phyloP scores from a whole-genome alignment of 2,797 vertebrate genomes.

The Centroberyx gerrardi region DNA sequence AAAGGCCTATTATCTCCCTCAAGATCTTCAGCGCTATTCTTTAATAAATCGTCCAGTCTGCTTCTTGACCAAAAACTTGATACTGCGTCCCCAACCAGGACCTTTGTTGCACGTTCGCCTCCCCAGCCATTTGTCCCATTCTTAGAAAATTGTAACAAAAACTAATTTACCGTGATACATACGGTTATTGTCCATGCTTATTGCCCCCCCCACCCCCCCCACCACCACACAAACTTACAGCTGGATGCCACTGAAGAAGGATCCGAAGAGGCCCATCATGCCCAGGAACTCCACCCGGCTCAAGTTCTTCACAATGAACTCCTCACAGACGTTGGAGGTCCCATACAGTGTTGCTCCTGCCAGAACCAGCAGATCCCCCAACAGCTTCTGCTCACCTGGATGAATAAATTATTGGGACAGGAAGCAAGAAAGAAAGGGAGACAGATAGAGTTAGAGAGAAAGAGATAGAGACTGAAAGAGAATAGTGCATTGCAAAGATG shows the following conservation, averaged over 20 bases:
- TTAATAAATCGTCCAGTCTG: no score
- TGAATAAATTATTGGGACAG: not conserved
- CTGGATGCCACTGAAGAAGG: constrained; percentile 93
- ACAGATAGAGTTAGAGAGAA: constrained; percentile 7
- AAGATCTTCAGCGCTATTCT: no score
- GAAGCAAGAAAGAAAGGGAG: not conserved
- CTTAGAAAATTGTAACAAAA: no score
- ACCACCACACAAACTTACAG: constrained; percentile 90
- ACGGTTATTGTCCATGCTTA: no score
- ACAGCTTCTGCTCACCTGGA: constrained; percentile 93
- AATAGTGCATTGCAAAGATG: not conserved
- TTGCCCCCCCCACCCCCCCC: no score
- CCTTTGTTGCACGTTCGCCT: no score
- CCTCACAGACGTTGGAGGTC: constrained; percentile 96
- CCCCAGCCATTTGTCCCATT: no score
- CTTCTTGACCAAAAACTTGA: no score
- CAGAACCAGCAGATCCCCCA: constrained; percentile 94
- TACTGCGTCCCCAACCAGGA: no score
- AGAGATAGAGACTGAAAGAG: constrained; percentile 5
- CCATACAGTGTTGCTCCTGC: constrained; percentile 93
- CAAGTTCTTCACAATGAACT: constrained; percentile 96
- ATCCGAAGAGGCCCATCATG: constrained; percentile 97
- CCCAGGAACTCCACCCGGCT: constrained; percentile 95
- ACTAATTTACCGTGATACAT: no score
- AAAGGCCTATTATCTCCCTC: no score